phyloP scores from a whole-genome alignment of 2,797 vertebrate genomes.

The Acipenser ruthenus region DNA sequence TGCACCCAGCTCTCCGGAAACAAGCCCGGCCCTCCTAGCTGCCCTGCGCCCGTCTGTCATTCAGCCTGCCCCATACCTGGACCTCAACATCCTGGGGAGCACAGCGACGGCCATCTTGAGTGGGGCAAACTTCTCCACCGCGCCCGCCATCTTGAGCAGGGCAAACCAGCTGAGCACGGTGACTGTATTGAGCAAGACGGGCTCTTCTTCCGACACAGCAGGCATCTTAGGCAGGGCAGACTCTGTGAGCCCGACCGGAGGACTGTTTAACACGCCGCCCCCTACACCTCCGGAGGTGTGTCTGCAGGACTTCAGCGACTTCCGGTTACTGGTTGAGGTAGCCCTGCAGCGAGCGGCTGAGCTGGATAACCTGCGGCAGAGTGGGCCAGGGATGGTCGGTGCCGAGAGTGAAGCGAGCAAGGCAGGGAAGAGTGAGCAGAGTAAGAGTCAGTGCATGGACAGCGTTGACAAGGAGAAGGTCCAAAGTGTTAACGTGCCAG shows the following conservation, averaged over 20 bases:
- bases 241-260: constrained; percentile 59
- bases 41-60: constrained; percentile 50
- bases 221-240: constrained; percentile 43
- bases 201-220: constrained; percentile 9
- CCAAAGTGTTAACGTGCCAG: too few relatives aligned
- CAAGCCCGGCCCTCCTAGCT: constrained; percentile 23
- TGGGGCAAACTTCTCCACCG: constrained; percentile 41
- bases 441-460: background rate
- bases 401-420: background rate
- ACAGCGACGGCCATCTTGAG: constrained; percentile 68
- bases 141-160: constrained; percentile 37
- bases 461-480: background rate
- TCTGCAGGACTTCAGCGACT: constrained; percentile 81
- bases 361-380: constrained; percentile 71
- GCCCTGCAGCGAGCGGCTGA: constrained; percentile 80
- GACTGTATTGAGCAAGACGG: constrained; percentile 48
- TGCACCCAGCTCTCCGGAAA: constrained; percentile 43
- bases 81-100: constrained; percentile 69
- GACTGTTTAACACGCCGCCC: constrained; percentile 83
- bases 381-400: constrained; percentile 31
- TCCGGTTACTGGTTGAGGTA: constrained; percentile 82
- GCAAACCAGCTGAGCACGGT: constrained; percentile 42
- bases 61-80: constrained; percentile 61
- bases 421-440: background rate
- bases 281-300: constrained; percentile 80